Percentiles rank a stretch among this genome's conserved stretches.
phyloP scores from a whole-genome alignment of 1,140 invertebrate genomes.

The Zeugodacus cucurbitae region DNA sequence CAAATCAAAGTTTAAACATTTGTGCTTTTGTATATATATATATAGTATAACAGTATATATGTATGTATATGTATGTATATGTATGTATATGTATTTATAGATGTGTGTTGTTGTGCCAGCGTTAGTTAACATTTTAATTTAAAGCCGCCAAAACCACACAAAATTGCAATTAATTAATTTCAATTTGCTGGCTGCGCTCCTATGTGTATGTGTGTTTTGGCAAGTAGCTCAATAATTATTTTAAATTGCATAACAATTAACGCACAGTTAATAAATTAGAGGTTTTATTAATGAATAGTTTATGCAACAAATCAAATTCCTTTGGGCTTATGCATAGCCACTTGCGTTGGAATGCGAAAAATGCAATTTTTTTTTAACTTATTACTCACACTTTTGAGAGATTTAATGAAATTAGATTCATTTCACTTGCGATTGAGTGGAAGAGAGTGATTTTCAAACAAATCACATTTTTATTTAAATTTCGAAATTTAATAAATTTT shows the following conservation, averaged over 20 bases:
- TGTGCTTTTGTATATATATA: not conserved
- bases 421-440: too few relatives aligned
- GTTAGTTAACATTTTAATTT: not conserved
- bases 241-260: not conserved
- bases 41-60: too few relatives aligned
- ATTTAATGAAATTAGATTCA: too few relatives aligned
- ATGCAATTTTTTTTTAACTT: too few relatives aligned
- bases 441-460: too few relatives aligned
- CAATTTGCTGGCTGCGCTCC: not conserved
- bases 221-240: not conserved
- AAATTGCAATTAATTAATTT: not conserved
- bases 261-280: not conserved
- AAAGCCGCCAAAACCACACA: not conserved
- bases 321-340: too few relatives aligned
- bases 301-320: not conserved
- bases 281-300: not conserved
- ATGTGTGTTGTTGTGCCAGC: not conserved
- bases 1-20: not conserved
- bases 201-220: not conserved
- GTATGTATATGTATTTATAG: not conserved
- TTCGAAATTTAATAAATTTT: too few relatives aligned
- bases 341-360: too few relatives aligned
- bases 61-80: not conserved
- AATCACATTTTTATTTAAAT: too few relatives aligned
- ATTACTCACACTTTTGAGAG: too few relatives aligned